Conservation (phyloP, 2,113 vertebrate genomes). For the Clarias gariepinus region DNA sequence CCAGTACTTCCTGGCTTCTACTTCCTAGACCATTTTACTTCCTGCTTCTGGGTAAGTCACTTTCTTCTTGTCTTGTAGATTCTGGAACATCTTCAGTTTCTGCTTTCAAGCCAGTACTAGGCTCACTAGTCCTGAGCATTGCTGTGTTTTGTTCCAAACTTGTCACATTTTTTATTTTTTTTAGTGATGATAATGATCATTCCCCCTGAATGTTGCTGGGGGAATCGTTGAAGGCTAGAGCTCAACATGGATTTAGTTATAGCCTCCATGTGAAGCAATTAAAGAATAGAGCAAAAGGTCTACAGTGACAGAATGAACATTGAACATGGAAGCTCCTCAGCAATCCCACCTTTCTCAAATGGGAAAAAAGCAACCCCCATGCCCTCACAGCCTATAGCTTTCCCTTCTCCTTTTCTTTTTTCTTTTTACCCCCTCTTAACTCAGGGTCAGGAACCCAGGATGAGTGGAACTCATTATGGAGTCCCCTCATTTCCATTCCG, state of each 20-base stretch:
- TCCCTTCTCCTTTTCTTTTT: slow-evolving; percentile 32
- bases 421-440: slow-evolving; percentile 65
- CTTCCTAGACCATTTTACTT: no score
- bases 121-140: no score
- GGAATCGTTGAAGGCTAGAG: neutral
- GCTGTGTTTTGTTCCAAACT: neutral
- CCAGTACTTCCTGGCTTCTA: no score
- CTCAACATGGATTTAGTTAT: neutral
- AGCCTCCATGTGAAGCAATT: neutral
- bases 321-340: slow-evolving; percentile 73
- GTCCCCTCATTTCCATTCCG: slow-evolving; percentile 79
- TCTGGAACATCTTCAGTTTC: no score
- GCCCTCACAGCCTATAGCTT: slow-evolving; percentile 65
- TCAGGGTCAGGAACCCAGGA: slow-evolving; percentile 70
- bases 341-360: slow-evolving; percentile 66
- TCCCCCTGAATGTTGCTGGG: neutral
- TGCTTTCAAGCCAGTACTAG: no score
- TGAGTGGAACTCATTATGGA: slow-evolving; percentile 77
- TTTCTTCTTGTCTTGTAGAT: no score
- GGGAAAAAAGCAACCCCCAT: slow-evolving; percentile 41
- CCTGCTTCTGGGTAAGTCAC: no score
- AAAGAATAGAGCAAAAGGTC: slow-evolving; percentile 36
- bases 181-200: neutral
- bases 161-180: neutral
- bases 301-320: slow-evolving; percentile 67